phyloP scores from a whole-genome alignment of 1,140 invertebrate genomes.

The Drosophila rhopaloa region DNA sequence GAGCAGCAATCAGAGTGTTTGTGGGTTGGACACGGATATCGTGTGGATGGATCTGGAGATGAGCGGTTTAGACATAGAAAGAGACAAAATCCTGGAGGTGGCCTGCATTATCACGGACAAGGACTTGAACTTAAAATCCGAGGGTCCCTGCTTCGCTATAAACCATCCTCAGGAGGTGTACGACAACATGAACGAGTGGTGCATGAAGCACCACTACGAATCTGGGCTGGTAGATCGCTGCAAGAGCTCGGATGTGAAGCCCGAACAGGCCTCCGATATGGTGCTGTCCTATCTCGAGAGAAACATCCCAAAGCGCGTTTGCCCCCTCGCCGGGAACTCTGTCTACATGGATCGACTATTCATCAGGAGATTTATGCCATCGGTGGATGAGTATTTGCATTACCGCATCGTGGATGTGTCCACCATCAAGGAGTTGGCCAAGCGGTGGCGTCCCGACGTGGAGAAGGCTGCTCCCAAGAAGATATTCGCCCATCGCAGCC shows the following conservation, averaged over 20 bases:
- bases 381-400: conserved; percentile 92
- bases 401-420: conserved; percentile 98
- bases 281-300: conserved; percentile 90
- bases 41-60: conserved; percentile 89
- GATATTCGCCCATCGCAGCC: conserved; percentile 88
- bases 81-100: conserved; percentile 94
- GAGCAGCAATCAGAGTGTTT: conserved; percentile 14
- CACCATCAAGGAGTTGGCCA: conserved; percentile 93
- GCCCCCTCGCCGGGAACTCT: conserved; percentile 95
- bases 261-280: conserved; percentile 89
- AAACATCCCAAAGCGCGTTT: conserved; percentile 88
- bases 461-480: conserved; percentile 88
- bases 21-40: conserved; percentile 40
- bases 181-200: conserved; percentile 94
- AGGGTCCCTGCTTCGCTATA: conserved; percentile 92
- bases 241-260: conserved; percentile 88
- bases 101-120: conserved; percentile 94
- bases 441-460: conserved; percentile 90
- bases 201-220: conserved; percentile 89
- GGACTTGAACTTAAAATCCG: conserved; percentile 91
- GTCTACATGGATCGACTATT: conserved; percentile 94
- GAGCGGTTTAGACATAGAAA: conserved; percentile 91
- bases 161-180: conserved; percentile 91
- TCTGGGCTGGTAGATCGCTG: conserved; percentile 91
- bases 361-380: conserved; percentile 91